These are phyloP conservation scores for Tetramorium simillimum DNA, from an alignment of 1,140 invertebrate genomes.

Conservation along the genomic window DNA sequence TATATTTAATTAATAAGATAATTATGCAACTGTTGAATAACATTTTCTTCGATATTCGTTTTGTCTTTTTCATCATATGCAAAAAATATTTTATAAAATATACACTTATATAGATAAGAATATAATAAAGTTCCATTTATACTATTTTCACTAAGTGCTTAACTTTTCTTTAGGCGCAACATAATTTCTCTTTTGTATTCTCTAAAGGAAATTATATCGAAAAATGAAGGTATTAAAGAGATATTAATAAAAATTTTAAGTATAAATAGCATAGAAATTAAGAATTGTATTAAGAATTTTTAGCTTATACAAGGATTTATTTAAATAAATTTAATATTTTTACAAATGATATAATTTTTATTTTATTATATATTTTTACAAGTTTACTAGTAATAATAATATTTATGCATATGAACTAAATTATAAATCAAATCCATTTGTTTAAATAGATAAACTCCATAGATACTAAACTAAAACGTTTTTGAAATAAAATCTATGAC, in stretches of 20 bases:
- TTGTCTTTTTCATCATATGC: slow-evolving; percentile 3
- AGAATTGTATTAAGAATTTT: background rate
- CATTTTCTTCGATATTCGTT: background rate
- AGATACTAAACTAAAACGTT: too few relatives aligned
- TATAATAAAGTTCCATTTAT: slow-evolving; percentile 47
- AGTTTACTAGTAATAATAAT: background rate
- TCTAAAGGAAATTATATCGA: background rate
- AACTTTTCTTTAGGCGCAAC: background rate
- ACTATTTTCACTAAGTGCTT: background rate
- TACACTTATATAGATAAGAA: slow-evolving; percentile 35
- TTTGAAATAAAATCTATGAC: too few relatives aligned
- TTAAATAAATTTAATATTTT: background rate
- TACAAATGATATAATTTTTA: background rate
- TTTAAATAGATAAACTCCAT: background rate
- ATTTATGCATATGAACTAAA: too few relatives aligned
- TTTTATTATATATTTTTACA: background rate
- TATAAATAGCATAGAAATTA: background rate
- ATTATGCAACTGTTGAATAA: background rate
- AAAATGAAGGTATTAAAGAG: background rate
- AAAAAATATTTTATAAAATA: slow-evolving; percentile 49
- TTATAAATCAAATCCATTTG: background rate
- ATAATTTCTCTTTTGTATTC: background rate
- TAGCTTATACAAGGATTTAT: background rate
- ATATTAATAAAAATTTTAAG: background rate
- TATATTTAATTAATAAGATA: slow-evolving; percentile 28